Conservation (phyloP, 2,888 invertebrate genomes). For the Apamea monoglypha region DNA sequence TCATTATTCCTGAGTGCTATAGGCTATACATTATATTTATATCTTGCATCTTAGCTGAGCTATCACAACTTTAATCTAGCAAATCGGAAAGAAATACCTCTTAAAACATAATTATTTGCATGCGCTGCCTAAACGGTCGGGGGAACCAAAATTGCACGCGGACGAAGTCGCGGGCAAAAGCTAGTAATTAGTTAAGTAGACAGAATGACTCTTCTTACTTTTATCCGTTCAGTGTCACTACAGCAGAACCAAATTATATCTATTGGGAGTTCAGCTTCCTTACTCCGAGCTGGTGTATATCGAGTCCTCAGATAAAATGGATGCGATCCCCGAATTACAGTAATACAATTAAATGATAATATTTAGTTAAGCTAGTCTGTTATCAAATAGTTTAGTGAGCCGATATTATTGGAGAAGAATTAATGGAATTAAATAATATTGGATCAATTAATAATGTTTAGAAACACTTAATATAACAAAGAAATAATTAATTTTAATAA, state of each 20-base stretch:
- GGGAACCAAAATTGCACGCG: too few species aligned
- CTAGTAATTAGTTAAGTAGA: not conserved
- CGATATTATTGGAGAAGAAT: slow-evolving; percentile 11
- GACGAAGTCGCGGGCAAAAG: too few species aligned
- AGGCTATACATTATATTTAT: too few species aligned
- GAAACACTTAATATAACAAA: not conserved
- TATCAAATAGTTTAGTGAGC: slow-evolving; percentile 6
- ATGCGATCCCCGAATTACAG: slow-evolving; percentile 37
- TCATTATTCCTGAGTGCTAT: too few species aligned
- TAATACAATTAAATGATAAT: slow-evolving; percentile 48
- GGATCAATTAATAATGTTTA: not conserved
- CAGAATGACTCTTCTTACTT: slow-evolving; percentile 1
- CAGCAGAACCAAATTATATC: slow-evolving; percentile 44
- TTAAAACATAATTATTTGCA: too few species aligned
- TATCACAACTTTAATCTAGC: too few species aligned
- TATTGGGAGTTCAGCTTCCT: slow-evolving; percentile 20
- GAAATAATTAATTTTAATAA: not conserved
- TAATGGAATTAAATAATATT: not conserved
- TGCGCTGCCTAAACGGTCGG: too few species aligned
- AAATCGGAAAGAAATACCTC: too few species aligned
- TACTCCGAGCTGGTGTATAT: slow-evolving; percentile 24
- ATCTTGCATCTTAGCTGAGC: too few species aligned
- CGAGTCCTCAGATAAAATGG: slow-evolving; percentile 40
- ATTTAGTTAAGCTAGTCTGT: slow-evolving; percentile 24
- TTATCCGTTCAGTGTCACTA: not conserved